Evolutionary conservation across 1,140 invertebrate genomes (phyloP).

Genomic region (Papilio machaon): DNA sequence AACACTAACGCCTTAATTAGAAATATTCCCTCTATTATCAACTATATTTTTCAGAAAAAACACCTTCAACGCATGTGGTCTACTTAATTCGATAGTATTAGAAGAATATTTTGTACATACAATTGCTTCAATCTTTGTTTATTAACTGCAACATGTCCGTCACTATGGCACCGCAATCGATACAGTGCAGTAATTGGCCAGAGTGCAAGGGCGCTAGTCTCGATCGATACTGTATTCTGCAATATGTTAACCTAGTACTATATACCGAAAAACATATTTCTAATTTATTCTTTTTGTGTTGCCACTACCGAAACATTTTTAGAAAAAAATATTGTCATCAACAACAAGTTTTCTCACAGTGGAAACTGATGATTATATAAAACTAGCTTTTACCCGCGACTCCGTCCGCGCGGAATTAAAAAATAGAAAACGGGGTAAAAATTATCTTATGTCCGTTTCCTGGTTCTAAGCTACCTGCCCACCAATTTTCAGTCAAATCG

Average conservation of each 20-base stretch:
- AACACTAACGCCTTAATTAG: no score
- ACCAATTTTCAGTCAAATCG: no score
- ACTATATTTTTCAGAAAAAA: not conserved
- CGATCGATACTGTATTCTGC: slow-evolving; percentile 22
- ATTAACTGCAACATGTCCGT: not conserved
- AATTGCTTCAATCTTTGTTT: not conserved
- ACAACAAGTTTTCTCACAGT: not conserved
- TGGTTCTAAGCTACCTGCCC: no score
- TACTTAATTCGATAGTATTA: not conserved
- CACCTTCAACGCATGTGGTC: not conserved
- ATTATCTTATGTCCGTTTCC: no score
- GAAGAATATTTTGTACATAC: not conserved
- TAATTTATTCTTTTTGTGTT: not conserved
- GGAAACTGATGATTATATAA: not conserved
- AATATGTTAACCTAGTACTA: slow-evolving; percentile 16
- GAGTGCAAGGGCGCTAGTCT: not conserved
- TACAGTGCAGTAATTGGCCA: slow-evolving; percentile 1
- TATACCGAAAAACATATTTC: not conserved
- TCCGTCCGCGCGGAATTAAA: no score
- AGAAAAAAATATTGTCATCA: not conserved
- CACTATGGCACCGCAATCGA: slow-evolving; percentile 14
- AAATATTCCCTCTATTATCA: no score
- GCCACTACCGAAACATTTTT: not conserved
- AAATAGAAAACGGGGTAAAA: no score
- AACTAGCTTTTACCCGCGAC: no score